Evolutionary conservation across 1,140 invertebrate species (phyloP).

Genomic region (Drosophila biarmipes): DNA sequence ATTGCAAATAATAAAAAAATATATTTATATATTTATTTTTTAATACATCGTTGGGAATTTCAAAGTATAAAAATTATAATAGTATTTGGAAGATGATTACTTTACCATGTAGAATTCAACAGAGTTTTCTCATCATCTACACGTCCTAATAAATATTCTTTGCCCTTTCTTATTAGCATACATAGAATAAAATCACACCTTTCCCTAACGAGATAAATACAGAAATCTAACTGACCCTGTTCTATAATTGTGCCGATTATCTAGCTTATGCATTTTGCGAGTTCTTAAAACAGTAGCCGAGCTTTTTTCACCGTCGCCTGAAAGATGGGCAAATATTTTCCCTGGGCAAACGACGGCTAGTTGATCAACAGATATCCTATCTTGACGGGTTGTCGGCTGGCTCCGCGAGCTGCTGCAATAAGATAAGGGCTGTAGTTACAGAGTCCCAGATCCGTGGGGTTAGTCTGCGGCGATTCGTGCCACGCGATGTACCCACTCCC

Average conservation of each 20-base stretch:
- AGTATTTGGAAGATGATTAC: too few species aligned
- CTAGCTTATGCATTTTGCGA: slow-evolving; percentile 20
- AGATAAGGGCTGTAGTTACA: slow-evolving; percentile 53
- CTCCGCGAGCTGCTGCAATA: slow-evolving; percentile 58
- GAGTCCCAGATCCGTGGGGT: slow-evolving; percentile 1
- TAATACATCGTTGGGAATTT: too few species aligned
- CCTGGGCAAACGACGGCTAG: slow-evolving; percentile 39
- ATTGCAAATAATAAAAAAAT: too few species aligned
- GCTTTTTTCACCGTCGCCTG: slow-evolving; percentile 18
- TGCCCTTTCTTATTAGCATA: too few species aligned
- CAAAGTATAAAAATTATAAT: too few species aligned
- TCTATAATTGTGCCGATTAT: neutral
- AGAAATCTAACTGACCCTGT: neutral
- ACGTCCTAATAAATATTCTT: too few species aligned
- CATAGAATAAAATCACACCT: neutral
- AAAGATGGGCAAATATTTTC: slow-evolving; percentile 54
- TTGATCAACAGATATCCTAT: slow-evolving; percentile 67
- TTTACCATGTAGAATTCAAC: too few species aligned
- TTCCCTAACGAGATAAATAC: neutral
- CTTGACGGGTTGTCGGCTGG: slow-evolving; percentile 63
- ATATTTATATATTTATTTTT: too few species aligned
- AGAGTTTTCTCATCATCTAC: too few species aligned
- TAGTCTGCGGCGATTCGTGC: slow-evolving; percentile 54
- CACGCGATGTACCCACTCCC: slow-evolving; percentile 26
- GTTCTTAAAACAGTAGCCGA: slow-evolving; percentile 23